Evolutionary conservation across 2,888 invertebrate genomes (phyloP).

Genomic region (Cataglyphis altisquamis): DNA sequence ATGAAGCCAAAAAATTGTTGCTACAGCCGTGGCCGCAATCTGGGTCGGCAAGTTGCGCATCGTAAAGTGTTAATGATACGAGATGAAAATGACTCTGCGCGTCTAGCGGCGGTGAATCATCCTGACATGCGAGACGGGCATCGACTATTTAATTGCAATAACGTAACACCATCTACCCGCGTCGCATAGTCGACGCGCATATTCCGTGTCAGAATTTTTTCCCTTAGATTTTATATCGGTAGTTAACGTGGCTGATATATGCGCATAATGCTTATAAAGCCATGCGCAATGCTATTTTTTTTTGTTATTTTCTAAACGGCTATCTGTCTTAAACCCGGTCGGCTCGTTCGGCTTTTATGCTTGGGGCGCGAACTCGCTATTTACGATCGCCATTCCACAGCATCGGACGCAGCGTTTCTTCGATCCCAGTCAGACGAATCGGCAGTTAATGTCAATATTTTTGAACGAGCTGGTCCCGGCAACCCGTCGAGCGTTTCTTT

Average conservation of each 20-base stretch:
- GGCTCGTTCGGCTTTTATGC: slow-evolving; percentile 69
- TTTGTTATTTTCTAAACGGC: slow-evolving; percentile 63
- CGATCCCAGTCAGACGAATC: slow-evolving; percentile 55
- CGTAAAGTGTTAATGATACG: slow-evolving; percentile 70
- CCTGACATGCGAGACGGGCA: slow-evolving; percentile 45
- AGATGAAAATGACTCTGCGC: slow-evolving; percentile 58
- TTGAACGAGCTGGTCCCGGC: slow-evolving; percentile 36
- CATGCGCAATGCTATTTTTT: slow-evolving; percentile 43
- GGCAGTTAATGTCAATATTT: slow-evolving; percentile 57
- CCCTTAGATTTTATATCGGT: slow-evolving; percentile 71
- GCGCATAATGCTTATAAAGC: slow-evolving; percentile 67
- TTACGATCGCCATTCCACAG: slow-evolving; percentile 70
- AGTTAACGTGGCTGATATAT: slow-evolving; percentile 73
- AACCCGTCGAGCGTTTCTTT: background rate
- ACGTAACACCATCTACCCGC: slow-evolving; percentile 26
- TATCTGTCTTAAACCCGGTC: slow-evolving; percentile 60
- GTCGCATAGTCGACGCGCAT: slow-evolving; percentile 11
- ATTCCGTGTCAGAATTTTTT: slow-evolving; percentile 54
- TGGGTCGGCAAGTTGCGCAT: slow-evolving; percentile 34
- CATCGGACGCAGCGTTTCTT: slow-evolving; percentile 41
- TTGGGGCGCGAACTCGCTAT: slow-evolving; percentile 64
- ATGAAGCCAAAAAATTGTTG: slow-evolving; percentile 67
- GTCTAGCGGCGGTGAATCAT: slow-evolving; percentile 64
- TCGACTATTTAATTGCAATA: slow-evolving; percentile 66
- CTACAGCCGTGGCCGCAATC: slow-evolving; percentile 40